Base-by-base conservation (phyloP, 2,888 invertebrate species). In the Temnothorax rugatulus region DNA sequence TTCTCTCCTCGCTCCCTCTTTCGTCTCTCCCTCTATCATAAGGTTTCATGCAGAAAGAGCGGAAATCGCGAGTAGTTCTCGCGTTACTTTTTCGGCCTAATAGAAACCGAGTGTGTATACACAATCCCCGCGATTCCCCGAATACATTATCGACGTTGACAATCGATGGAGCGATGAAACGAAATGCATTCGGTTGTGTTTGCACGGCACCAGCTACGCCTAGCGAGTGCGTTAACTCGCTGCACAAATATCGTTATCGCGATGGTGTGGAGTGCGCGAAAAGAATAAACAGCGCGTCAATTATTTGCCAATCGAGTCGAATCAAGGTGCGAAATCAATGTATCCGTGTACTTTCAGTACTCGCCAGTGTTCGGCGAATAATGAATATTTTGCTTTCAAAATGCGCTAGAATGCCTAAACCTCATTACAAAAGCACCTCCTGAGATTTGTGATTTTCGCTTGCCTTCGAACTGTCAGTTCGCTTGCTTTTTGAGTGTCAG, bases 401-500 rank as follows among this genome's bases (percentile, higher is more conserved):
- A 15, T 1, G 9, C 21, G 21, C 4, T 59, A 76, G n/a, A 52
- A 63, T n/a, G 38, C 76, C 69, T 82, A 85, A 89, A 88, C 74
- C 74, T 89, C 84, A 89, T 87, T 86, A 88, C 73, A 86, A 84
- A 85, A 79, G 61, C 82, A 83, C 71, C 82, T 63, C 47, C 50
- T 54, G 87, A 86, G 87, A 83, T 85, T 86, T 74, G 86, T 86
- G 87, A 89, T 86, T 90, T 84, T 79, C 59, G 18, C 29, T 85
- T 75, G 63, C 86, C 89, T 85, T 88, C 85, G 69, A 88, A 90
- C 87, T 85, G 90, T 90, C 90, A 89, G 44, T 81, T 84, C 77
- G 71, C 73, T 85, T 88, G 85, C 86, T 88, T 90, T 90, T 90
- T 88, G 86, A 90, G 63, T 86, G 88, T 90, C 90, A 90, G 90